phyloP scores from a whole-genome alignment of 1,140 invertebrate species.

The Neuroterus valhalla region DNA sequence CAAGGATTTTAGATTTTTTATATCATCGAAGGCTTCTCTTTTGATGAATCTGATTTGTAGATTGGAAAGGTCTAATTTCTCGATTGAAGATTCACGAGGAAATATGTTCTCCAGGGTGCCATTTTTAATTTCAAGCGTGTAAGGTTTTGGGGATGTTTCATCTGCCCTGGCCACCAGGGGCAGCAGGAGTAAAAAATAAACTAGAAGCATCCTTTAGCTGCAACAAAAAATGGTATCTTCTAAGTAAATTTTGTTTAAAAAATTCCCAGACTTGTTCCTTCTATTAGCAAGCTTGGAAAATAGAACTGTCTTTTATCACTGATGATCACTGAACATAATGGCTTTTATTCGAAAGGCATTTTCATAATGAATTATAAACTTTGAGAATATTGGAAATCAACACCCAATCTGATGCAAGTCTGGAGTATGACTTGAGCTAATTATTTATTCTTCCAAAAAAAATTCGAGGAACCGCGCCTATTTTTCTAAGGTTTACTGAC shows the following conservation, averaged over 20 bases:
- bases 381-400: no score
- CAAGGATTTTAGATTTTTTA: constrained; percentile 46
- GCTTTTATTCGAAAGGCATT: no score
- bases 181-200: constrained; percentile 39
- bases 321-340: no score
- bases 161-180: background rate
- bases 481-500: background rate
- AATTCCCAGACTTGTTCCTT: no score
- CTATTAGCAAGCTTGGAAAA: no score
- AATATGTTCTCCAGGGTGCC: constrained; percentile 42
- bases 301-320: background rate
- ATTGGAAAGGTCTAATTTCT: constrained; percentile 46
- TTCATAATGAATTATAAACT: no score
- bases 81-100: background rate
- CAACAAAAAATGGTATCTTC: background rate
- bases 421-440: background rate
- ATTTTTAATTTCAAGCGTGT: constrained; percentile 45
- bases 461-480: background rate
- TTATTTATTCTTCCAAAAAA: background rate
- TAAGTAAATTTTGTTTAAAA: background rate
- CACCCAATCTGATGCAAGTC: background rate
- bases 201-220: constrained; percentile 33
- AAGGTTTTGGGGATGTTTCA: constrained; percentile 9
- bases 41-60: constrained; percentile 42
- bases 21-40: constrained; percentile 50